Evolutionary conservation across 2,888 invertebrate genomes (phyloP), one percentile per base, ranked within the genome.

Genomic region (Cantharis flavilabris): DNA sequence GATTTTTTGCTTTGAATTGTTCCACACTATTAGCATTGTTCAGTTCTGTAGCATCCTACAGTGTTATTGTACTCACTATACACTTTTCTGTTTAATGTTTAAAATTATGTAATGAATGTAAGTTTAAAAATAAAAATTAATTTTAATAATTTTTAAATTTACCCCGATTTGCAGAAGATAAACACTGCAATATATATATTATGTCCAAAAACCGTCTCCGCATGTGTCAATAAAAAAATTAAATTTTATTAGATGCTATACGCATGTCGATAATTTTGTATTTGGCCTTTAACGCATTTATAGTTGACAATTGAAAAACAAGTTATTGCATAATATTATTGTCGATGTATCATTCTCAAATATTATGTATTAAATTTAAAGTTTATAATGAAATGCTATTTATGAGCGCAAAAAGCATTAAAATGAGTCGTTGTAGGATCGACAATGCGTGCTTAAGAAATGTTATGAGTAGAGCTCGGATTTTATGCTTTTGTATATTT

Each of bases 1-100:
- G 76, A 16, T 81, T 78, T 78, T 82, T 79, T 33, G 69, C n/a
- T 11, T 71, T 80, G 4, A 78, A 82, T 62, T 78, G 71, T 71
- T 49, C 76, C 1, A 63, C 75, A 10, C 71, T 81, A 18, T 80
- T 81, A 23, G 71, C 71, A 20, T 71, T 79, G 23, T 65, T 80
- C 49, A 72, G 77, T 7, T 72, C 79, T 1, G 73, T 80, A 11
- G 74, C 76, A 1, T 74, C 82, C 3, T 76, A 79, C 65, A 33
- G 77, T 7, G 79, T 81, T 49, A 49, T 82, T 13, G 73, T 74
- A 9, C 74, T 70, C 28, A 74, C 70, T 18, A 3, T 18, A 13
- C 5, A 18, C 9, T 3, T 65, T 65, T 13, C 11, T 20, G 0
- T 20, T 20, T 20, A 20, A 20, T 20, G 20, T 20, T 20, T 3